A percentile compares a stretch with the other conserved stretches of the same genome.
Evolutionary conservation across 2,797 vertebrate species (phyloP).

Genomic region (Pitangus sulphuratus): DNA sequence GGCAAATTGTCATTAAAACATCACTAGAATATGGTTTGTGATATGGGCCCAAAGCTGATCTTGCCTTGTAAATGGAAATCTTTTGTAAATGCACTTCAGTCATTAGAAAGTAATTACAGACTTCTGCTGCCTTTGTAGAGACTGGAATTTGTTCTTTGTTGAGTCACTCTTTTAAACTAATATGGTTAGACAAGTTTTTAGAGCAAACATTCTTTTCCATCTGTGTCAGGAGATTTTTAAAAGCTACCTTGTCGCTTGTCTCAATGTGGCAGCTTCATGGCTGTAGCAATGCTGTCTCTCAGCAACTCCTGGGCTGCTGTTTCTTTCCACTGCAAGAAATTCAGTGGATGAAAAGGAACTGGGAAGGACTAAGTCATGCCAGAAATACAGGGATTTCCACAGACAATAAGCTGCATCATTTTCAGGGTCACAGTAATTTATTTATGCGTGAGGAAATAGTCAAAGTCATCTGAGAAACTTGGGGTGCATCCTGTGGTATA

Average conservation of each 20-base stretch:
- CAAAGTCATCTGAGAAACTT: not conserved
- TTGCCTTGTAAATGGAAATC: not conserved
- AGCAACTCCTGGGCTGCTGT: not conserved
- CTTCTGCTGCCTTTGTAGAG: slow-evolving; percentile 1
- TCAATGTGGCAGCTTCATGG: not conserved
- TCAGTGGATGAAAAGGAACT: not conserved
- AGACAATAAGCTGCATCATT: not conserved
- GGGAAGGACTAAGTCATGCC: not conserved
- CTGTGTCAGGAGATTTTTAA: slow-evolving; percentile 23
- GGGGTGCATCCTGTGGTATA: not conserved
- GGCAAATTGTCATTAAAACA: not conserved
- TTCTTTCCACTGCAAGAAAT: not conserved
- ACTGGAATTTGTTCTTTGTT: not conserved
- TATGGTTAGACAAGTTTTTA: slow-evolving; percentile 14
- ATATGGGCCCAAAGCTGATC: not conserved
- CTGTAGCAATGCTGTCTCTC: not conserved
- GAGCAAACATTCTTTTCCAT: slow-evolving; percentile 13
- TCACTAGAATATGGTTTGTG: not conserved
- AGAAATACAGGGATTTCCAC: not conserved
- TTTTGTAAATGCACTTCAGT: not conserved
- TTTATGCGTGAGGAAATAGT: not conserved
- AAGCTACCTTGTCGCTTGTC: not conserved
- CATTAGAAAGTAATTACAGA: not conserved
- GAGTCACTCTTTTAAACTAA: not conserved
- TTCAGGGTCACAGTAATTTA: not conserved